phyloP scores from a whole-genome alignment of 2,797 vertebrate genomes.

The Choloepus didactylus region DNA sequence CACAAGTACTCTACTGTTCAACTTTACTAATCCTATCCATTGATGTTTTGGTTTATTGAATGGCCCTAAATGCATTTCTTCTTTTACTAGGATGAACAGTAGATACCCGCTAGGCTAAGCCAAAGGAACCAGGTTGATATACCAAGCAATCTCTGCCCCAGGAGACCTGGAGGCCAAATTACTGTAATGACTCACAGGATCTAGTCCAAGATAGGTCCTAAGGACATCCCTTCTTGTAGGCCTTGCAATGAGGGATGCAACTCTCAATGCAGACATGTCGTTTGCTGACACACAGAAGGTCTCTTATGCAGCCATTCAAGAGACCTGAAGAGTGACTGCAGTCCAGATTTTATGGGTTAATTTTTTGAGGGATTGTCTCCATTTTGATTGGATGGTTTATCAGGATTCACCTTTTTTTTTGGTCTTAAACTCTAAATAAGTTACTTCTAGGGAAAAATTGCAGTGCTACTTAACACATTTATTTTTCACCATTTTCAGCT shows the following conservation, averaged over 20 bases:
- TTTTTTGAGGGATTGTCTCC: neutral
- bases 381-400: neutral
- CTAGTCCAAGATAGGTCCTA: neutral
- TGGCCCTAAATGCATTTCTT: neutral
- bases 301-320: neutral
- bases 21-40: neutral
- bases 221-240: neutral
- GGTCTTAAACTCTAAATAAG: neutral
- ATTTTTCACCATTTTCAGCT: neutral
- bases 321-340: neutral
- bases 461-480: neutral
- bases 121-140: neutral
- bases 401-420: neutral
- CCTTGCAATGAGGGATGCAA: accelerated
- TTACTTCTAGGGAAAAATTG: neutral
- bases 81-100: neutral
- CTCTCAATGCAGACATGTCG: neutral
- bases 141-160: neutral
- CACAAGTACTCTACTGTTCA: neutral
- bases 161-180: neutral
- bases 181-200: neutral
- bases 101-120: neutral
- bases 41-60: neutral
- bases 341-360: neutral
- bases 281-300: neutral